Percentiles rank a stretch among this genome's conserved stretches.
phyloP scores from a whole-genome alignment of 2,888 invertebrate genomes.

The Saturnia pavonia region DNA sequence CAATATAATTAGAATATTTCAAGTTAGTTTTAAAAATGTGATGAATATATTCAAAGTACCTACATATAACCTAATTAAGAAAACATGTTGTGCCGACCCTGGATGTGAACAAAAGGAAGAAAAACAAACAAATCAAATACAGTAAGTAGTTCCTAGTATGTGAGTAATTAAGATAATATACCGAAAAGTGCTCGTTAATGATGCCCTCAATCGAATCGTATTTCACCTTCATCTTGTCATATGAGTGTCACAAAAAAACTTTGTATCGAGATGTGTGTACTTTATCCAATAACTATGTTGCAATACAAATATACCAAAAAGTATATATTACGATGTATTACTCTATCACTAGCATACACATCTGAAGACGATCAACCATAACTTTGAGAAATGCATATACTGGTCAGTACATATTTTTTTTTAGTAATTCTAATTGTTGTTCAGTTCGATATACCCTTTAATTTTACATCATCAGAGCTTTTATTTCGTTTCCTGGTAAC shows the following conservation, averaged over 20 bases:
- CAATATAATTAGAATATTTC: too few relatives aligned
- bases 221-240: slow-evolving; percentile 54
- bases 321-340: slow-evolving; percentile 63
- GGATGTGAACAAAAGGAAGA: too few relatives aligned
- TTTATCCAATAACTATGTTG: slow-evolving; percentile 61
- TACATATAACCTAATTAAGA: too few relatives aligned
- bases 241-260: slow-evolving; percentile 64
- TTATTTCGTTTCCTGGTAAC: not conserved
- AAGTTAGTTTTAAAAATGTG: too few relatives aligned
- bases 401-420: slow-evolving; percentile 54
- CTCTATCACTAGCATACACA: slow-evolving; percentile 55
- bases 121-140: not conserved
- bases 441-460: not conserved
- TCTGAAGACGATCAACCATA: slow-evolving; percentile 48
- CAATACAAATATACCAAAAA: slow-evolving; percentile 61
- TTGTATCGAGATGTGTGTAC: slow-evolving; percentile 56
- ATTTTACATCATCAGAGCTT: not conserved
- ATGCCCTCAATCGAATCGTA: slow-evolving; percentile 59
- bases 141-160: too few relatives aligned
- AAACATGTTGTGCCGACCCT: too few relatives aligned
- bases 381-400: slow-evolving; percentile 55
- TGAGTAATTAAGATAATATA: not conserved
- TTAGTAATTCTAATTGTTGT: not conserved
- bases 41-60: too few relatives aligned
- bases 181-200: slow-evolving; percentile 28